phyloP scores from a whole-genome alignment of 2,113 vertebrate genomes.

The Salvelinus fontinalis region DNA sequence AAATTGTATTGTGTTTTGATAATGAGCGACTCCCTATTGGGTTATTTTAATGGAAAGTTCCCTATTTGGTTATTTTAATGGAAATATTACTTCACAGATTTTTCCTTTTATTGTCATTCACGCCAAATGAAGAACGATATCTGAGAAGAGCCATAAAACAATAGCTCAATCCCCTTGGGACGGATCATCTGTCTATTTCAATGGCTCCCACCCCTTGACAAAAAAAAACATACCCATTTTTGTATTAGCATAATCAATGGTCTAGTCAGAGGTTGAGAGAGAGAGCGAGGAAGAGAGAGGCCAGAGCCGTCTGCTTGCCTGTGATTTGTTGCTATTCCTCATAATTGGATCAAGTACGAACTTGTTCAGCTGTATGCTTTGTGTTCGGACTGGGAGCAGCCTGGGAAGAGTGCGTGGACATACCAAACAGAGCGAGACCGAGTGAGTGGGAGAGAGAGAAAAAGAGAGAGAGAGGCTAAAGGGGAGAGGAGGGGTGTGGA shows the following conservation, averaged over 20 bases:
- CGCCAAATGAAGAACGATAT: slow-evolving; percentile 27
- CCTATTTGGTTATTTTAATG: slow-evolving; percentile 14
- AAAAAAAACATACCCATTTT: slow-evolving; percentile 69
- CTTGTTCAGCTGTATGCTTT: slow-evolving; percentile 85
- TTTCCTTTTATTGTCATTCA: slow-evolving; percentile 17
- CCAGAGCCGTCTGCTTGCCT: slow-evolving; percentile 71
- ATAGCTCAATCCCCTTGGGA: slow-evolving; percentile 76
- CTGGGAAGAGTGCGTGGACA: slow-evolving; percentile 42
- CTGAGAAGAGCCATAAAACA: slow-evolving; percentile 55
- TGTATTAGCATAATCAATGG: slow-evolving; percentile 78
- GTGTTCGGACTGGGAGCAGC: slow-evolving; percentile 77
- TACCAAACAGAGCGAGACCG: slow-evolving; percentile 30
- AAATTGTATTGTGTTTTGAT: not conserved
- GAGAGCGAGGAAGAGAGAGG: slow-evolving; percentile 55
- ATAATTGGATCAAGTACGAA: slow-evolving; percentile 98
- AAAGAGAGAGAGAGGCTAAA: slow-evolving; percentile 40
- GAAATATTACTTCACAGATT: slow-evolving; percentile 23
- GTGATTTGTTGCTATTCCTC: slow-evolving; percentile 85
- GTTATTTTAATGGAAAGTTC: slow-evolving; percentile 13
- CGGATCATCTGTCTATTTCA: slow-evolving; percentile 76
- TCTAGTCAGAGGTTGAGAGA: slow-evolving; percentile 5
- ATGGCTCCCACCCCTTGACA: slow-evolving; percentile 72
- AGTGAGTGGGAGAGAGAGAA: slow-evolving; percentile 21
- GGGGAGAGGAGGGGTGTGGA: slow-evolving; percentile 48
- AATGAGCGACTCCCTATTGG: not conserved